Evolutionary conservation across 1,140 invertebrate species (phyloP).

Genomic region (Lordiphosa collinella): DNA sequence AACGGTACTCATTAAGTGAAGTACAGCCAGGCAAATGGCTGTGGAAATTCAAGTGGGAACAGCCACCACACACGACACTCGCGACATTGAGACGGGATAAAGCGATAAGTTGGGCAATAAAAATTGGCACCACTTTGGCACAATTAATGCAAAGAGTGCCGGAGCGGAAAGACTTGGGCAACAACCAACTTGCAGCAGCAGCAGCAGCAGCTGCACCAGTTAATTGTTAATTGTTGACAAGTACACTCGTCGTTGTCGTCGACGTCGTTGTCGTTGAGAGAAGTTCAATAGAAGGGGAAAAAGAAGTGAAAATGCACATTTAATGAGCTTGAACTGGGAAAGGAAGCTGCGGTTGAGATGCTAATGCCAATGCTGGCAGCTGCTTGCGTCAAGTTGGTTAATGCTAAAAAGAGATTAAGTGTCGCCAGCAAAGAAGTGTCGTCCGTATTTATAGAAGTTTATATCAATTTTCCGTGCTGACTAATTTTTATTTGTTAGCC

Average conservation of each 20-base stretch:
- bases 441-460: too few species aligned
- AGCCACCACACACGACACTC: slow-evolving; percentile 43
- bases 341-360: slow-evolving; percentile 35
- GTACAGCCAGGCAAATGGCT: slow-evolving; percentile 25
- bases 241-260: slow-evolving; percentile 40
- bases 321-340: slow-evolving; percentile 50
- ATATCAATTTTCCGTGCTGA: too few species aligned
- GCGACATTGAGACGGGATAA: slow-evolving; percentile 28
- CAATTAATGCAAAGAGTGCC: slow-evolving; percentile 35
- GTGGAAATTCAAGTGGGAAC: slow-evolving; percentile 31
- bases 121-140: slow-evolving; percentile 75
- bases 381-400: background rate
- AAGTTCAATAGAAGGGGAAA: slow-evolving; percentile 33
- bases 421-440: too few species aligned
- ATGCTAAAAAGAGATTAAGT: too few species aligned
- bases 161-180: slow-evolving; percentile 49
- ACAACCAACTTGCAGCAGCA: slow-evolving; percentile 33
- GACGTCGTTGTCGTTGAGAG: slow-evolving; percentile 30
- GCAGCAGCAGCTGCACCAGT: slow-evolving; percentile 54
- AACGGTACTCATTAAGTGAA: slow-evolving; percentile 75
- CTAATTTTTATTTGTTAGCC: too few species aligned
- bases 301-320: slow-evolving; percentile 71
- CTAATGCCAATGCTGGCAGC: background rate
- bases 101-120: slow-evolving; percentile 74
- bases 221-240: slow-evolving; percentile 75